A percentile compares a stretch with the other conserved stretches of the same genome.
Conservation (phyloP, 2,797 vertebrate species). For the Cuculus canorus region DNA sequence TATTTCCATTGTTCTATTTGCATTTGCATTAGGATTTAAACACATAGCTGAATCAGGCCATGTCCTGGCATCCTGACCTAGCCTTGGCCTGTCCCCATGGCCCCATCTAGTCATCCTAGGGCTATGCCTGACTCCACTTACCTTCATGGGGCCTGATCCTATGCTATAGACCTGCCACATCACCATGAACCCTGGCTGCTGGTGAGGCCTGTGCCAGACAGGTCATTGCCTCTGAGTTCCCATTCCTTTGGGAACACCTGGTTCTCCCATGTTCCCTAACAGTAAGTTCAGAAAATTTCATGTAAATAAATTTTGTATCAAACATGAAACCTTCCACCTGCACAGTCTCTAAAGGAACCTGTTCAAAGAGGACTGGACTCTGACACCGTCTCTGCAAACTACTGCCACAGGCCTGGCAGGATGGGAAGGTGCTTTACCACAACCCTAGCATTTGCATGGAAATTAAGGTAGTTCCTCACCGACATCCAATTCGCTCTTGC, state of each 20-base stretch:
- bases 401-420: not conserved
- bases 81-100: not conserved
- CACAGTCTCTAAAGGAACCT: not conserved
- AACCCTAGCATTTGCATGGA: not conserved
- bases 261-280: not conserved
- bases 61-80: not conserved
- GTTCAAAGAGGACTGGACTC: not conserved
- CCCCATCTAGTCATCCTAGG: not conserved
- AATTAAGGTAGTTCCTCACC: not conserved
- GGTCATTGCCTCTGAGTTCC: not conserved
- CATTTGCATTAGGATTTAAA: not conserved
- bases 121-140: not conserved
- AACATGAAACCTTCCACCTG: fast-evolving
- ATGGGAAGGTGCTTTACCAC: not conserved
- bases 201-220: not conserved
- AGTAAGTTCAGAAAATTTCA: not conserved
- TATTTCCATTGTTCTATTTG: not conserved
- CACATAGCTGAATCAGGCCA: fast-evolving
- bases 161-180: not conserved
- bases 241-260: not conserved
- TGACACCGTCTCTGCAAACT: not conserved
- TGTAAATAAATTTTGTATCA: not conserved
- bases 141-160: not conserved
- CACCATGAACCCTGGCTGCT: not conserved
- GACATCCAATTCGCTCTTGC: not conserved